These are phyloP conservation scores for Sphenodon punctatus DNA, from an alignment of 2,797 vertebrate genomes.

Conservation along the genomic window DNA sequence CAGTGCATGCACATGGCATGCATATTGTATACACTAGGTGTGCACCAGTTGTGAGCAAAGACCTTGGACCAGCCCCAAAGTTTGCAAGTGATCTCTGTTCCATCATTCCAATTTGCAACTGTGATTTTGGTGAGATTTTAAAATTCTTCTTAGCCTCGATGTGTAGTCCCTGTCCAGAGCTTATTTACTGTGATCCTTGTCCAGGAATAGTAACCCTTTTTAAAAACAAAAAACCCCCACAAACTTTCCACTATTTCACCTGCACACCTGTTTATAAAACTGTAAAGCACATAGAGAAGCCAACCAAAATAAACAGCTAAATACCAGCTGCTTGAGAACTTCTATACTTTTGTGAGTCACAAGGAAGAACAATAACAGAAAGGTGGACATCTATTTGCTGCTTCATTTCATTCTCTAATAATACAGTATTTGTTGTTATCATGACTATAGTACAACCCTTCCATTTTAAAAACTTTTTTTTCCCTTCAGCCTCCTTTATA, in stretches of 20 bases:
- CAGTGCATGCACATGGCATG: too few species aligned
- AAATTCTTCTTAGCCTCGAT: slow-evolving; percentile 4
- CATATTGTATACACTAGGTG: too few species aligned
- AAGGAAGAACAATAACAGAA: too few species aligned
- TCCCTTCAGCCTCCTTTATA: too few species aligned
- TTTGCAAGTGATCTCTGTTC: neutral
- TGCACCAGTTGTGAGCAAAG: too few species aligned
- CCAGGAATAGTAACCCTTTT: neutral
- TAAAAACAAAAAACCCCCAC: neutral
- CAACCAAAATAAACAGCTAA: slow-evolving; percentile 34
- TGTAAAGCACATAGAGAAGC: slow-evolving; percentile 4
- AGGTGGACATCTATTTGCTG: too few species aligned
- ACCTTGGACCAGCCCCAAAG: too few species aligned
- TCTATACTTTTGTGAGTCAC: too few species aligned
- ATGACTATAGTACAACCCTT: too few species aligned
- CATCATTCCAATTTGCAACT: neutral
- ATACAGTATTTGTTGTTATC: too few species aligned
- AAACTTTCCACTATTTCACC: slow-evolving; percentile 21
- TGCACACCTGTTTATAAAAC: slow-evolving; percentile 42
- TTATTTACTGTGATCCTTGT: neutral
- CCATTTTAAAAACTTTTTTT: too few species aligned
- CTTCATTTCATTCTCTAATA: too few species aligned
- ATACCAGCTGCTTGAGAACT: slow-evolving; percentile 10
- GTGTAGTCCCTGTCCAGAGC: neutral
- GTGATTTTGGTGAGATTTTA: neutral